Percentiles rank a stretch among this genome's conserved stretches.
These are phyloP conservation scores for Anolis carolinensis DNA, from an alignment of 2,113 vertebrate species.

Conservation along the genomic window DNA sequence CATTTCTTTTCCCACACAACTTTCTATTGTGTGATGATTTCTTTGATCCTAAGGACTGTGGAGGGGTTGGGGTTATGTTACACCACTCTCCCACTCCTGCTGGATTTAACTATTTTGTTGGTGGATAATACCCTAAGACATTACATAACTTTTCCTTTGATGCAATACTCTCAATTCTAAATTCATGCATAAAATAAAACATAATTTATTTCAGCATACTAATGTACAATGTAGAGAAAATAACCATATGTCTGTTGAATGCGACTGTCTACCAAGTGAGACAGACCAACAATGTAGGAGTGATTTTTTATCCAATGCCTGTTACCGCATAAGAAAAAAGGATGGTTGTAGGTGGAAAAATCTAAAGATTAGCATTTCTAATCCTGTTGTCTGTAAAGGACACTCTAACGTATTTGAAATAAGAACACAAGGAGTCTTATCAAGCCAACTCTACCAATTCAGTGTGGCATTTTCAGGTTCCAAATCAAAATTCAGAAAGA, in stretches of 20 bases:
- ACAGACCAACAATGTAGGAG: neutral
- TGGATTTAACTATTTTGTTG: no score
- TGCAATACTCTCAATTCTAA: fast-evolving
- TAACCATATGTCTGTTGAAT: no score
- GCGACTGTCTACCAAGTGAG: no score
- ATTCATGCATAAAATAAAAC: neutral
- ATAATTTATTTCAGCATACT: neutral
- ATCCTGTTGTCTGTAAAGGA: neutral
- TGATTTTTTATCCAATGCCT: neutral
- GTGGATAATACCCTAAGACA: fast-evolving
- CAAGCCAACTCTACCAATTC: neutral
- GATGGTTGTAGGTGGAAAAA: neutral
- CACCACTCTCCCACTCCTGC: no score
- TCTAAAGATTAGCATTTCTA: neutral
- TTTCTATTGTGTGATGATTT: no score
- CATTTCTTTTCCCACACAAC: no score
- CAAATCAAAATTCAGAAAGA: neutral
- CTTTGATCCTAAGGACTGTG: no score
- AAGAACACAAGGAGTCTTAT: neutral
- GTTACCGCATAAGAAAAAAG: neutral
- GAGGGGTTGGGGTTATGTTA: no score
- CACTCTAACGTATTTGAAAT: neutral
- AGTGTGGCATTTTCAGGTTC: no score
- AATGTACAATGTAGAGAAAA: neutral
- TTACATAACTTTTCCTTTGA: neutral